Base-by-base conservation (phyloP, 2,797 vertebrate species). In the Pagetopsis macropterus region DNA sequence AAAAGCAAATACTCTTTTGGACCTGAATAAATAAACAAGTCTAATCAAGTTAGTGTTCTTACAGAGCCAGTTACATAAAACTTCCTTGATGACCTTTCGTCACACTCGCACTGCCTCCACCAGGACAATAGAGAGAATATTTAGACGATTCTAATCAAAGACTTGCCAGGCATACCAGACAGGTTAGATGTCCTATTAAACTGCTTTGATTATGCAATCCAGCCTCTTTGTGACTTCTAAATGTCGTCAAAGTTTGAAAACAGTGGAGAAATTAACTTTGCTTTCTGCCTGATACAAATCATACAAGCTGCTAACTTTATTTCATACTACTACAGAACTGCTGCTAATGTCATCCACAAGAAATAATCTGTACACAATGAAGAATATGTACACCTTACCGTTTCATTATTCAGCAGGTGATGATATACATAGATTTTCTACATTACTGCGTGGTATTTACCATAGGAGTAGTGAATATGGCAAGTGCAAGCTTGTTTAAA, bases 1-100 rank as follows among this genome's bases (percentile, higher is more conserved):
- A 99, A 99, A 99, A 97, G 97, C 97, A 98, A 99, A 97, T 96
- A 96, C 96, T 96, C 96, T 97, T 98, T 98, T 96, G 96, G 96
- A 98, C 97, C 96, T 95, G 96, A 97, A 96, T 96, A 98, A 97
- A 97, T 96, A 97, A 97, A 96, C 95, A 96, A 94, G 92, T 89
- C 89, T 92, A 94, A 94, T 94, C 93, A 94, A 94, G 90, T 93
- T 90, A 85, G 84, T 87, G 86, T 86, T 93, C 89, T 93, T 84
- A 84, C 78, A 84, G 78, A 84, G 83, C n/a, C 44, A 85, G 85
- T 86, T 88, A 91, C 85, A 89, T 86, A 75, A 89, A 92, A 91
- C 86, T 89, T 89, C 71, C 80, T 84, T 78, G 75, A 87, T 91
- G 89, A 91, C 91, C 88, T 89, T 90, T 92, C 75, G 72, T 84